phyloP scores from a whole-genome alignment of 1,140 invertebrate genomes.

The Drosophila persimilis region DNA sequence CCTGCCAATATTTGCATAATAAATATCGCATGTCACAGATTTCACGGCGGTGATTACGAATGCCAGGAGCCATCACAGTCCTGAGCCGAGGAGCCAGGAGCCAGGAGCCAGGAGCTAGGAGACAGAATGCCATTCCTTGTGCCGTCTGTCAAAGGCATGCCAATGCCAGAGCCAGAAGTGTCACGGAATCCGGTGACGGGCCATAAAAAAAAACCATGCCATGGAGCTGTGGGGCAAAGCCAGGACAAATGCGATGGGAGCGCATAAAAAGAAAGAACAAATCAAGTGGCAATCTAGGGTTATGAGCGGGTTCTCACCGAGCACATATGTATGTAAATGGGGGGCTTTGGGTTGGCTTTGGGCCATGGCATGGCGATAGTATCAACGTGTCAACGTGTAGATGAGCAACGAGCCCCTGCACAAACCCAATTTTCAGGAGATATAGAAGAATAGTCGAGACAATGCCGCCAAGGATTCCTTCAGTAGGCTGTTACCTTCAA shows the following conservation, averaged over 20 bases:
- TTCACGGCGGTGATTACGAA: slow-evolving; percentile 34
- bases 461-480: no score
- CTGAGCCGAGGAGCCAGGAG: not conserved
- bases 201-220: not conserved
- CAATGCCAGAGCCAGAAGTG: slow-evolving; percentile 20
- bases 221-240: slow-evolving; percentile 28
- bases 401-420: not conserved
- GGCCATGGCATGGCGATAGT: slow-evolving; percentile 1
- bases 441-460: no score
- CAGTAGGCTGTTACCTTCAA: not conserved
- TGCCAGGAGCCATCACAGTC: slow-evolving; percentile 5
- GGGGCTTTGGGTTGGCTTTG: slow-evolving; percentile 59
- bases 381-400: slow-evolving; percentile 11
- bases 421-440: slow-evolving; percentile 10
- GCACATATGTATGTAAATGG: slow-evolving; percentile 61
- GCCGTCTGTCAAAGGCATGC: slow-evolving; percentile 17
- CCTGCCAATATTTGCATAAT: slow-evolving; percentile 77
- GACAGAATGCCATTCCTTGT: slow-evolving; percentile 12
- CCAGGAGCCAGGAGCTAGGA: not conserved
- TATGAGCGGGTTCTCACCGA: slow-evolving; percentile 58
- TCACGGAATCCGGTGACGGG: slow-evolving; percentile 11
- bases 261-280: slow-evolving; percentile 47
- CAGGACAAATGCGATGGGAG: slow-evolving; percentile 36
- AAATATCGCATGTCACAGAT: slow-evolving; percentile 73
- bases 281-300: slow-evolving; percentile 67